Conservation (phyloP, 2,113 vertebrate species). For the Catharus minimus region DNA sequence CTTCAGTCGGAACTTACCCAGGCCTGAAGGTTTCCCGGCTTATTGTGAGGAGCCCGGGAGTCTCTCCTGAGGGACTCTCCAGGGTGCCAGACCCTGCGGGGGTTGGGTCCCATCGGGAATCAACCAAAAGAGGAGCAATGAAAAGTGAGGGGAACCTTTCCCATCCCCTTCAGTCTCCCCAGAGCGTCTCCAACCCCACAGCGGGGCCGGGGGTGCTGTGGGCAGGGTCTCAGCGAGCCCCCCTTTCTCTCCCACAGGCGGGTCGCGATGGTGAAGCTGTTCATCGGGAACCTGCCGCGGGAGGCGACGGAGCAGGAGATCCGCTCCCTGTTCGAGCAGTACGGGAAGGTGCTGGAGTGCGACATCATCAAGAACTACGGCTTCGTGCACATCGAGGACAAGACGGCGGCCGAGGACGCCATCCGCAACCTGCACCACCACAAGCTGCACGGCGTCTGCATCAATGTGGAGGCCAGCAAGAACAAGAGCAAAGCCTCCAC, state of each 20-base stretch:
- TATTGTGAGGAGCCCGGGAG: background rate
- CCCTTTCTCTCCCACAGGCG: background rate
- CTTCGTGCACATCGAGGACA: conserved; percentile 93
- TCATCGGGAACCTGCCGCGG: conserved; percentile 92
- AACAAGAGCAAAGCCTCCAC: conserved; percentile 91
- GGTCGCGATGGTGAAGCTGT: conserved; percentile 92
- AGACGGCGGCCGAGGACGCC: conserved; percentile 87
- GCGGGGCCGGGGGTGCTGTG: too few species aligned
- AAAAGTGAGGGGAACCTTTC: background rate
- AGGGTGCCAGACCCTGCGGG: too few species aligned
- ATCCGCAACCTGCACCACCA: conserved; percentile 93
- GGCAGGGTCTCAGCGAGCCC: too few species aligned
- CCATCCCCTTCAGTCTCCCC: background rate
- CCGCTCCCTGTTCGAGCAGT: conserved; percentile 87
- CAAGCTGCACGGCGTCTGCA: conserved; percentile 90
- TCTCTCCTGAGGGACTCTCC: background rate
- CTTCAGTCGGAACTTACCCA: too few species aligned
- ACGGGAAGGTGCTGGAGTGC: conserved; percentile 93
- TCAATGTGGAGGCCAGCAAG: conserved; percentile 93
- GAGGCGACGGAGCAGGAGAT: conserved; percentile 92
- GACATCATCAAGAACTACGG: conserved; percentile 96
- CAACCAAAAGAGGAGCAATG: background rate
- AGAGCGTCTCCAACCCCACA: background rate
- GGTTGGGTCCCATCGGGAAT: background rate
- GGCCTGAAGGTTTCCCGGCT: background rate